Evolutionary conservation across 1,140 invertebrate genomes (phyloP), one percentile per base, ranked within the genome.

Genomic region (Dreissena rostriformis): DNA sequence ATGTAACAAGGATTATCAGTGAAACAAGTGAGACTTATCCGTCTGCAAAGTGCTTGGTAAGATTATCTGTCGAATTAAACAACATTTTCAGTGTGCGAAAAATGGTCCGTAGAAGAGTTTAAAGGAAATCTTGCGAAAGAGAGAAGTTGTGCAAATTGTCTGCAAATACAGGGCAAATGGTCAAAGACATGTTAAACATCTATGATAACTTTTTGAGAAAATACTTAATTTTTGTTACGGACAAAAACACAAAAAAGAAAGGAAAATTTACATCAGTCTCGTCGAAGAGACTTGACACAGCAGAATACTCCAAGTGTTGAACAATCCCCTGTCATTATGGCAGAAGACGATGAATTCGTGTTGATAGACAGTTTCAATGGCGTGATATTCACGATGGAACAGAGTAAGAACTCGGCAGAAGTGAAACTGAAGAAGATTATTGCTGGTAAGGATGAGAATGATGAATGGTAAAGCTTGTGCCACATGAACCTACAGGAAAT

Each of bases 281-380:
- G n/a, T n/a, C n/a, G n/a, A n/a, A n/a, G 61, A 63, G 24, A 22
- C 19, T 26, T 26, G 61, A 39, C 24, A 66, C 19, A 66, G 55
- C 22, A 57, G 26, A 49, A 51, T 66, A 5, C 6, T n/a, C 61
- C 39, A 67, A 53, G 63, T 68, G 49, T 51, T 68, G 49, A 53
- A 28, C 29, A 67, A 57, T 55, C n/a, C 39, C 11, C 12, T 49
- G 15, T 39, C 29, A 80, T 0, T 28, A 80, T 80, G 77, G 77
- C 68, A 53, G 66, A 66, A 1, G 52, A 66, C 12, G 79, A 81
- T 66, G 79, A 81, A 28, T 81, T 81, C 73, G 79, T 81, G 79
- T 55, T 81, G 61, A 73, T 81, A 22, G 79, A 81, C 57, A 81
- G 68, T 28, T 51, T 65, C 19, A 61, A 81, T 65, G 79, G 79